These are phyloP conservation scores for Eunapius fragilis DNA, from an alignment of 37 sponge, comb jelly and placozoan genomes.

Conservation along the genomic window DNA sequence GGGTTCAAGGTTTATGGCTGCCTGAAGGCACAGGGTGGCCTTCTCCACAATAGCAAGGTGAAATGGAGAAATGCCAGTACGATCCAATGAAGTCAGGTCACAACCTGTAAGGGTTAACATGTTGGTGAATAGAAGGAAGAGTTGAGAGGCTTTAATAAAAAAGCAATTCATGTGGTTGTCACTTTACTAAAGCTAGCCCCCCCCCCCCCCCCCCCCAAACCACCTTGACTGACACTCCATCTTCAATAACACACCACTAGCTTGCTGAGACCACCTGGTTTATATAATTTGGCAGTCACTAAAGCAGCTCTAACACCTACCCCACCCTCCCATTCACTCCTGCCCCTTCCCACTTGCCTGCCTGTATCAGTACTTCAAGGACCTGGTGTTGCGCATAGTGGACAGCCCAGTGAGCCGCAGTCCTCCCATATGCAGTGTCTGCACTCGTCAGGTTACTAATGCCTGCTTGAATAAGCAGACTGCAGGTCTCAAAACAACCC, in stretches of 20 bases:
- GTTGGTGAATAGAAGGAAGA: not conserved
- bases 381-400: conserved; percentile 64
- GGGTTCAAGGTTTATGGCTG: conserved; percentile 14
- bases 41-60: conserved; percentile 67
- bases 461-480: conserved; percentile 59
- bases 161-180: too few species aligned
- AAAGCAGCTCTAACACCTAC: not conserved
- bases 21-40: conserved; percentile 41
- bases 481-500: conserved; percentile 23
- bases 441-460: conserved; percentile 12
- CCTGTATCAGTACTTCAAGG: conserved; percentile 53
- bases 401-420: conserved; percentile 83
- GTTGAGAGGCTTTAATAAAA: too few species aligned
- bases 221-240: too few species aligned
- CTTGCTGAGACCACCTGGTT: too few species aligned
- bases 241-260: too few species aligned
- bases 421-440: conserved; percentile 72
- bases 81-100: conserved; percentile 60
- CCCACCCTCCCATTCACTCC: not conserved
- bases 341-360: conserved; percentile 38
- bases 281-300: too few species aligned
- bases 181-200: too few species aligned
- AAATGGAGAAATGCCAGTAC: conserved; percentile 74
- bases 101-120: not conserved
- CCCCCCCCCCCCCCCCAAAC: too few species aligned